Percentiles rank a stretch among this genome's conserved stretches.
phyloP scores from a whole-genome alignment of 2,113 vertebrate genomes.

The Cynoglossus semilaevis region DNA sequence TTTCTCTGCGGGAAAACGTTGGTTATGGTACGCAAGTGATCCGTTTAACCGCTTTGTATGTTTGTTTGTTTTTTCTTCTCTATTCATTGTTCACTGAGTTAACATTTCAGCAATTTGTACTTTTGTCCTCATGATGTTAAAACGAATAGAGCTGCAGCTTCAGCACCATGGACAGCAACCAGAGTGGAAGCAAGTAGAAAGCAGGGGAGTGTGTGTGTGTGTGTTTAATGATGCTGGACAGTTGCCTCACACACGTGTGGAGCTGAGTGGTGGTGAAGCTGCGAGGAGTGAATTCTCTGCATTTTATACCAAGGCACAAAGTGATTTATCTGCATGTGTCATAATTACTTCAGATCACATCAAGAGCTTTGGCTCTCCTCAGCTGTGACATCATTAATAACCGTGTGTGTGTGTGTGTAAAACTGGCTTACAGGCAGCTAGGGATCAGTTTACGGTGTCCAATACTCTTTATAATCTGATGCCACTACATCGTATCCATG shows the following conservation, averaged over 20 bases:
- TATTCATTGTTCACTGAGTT: too few relatives aligned
- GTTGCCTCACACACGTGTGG: background rate
- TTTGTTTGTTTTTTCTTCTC: background rate
- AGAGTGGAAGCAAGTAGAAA: background rate
- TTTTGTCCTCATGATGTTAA: too few relatives aligned
- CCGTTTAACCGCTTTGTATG: background rate
- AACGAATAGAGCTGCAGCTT: background rate
- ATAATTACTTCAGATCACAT: slow-evolving; percentile 10
- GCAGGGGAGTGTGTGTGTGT: background rate
- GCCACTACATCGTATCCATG: background rate
- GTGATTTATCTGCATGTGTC: slow-evolving; percentile 1
- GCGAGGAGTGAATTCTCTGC: background rate
- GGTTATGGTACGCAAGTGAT: background rate
- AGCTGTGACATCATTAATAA: slow-evolving; percentile 15
- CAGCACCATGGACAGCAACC: background rate
- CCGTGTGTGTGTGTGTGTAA: background rate
- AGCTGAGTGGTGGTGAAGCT: background rate
- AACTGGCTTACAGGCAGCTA: slow-evolving; percentile 1
- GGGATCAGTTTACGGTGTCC: background rate
- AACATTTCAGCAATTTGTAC: too few relatives aligned
- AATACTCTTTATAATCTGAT: slow-evolving; percentile 7
- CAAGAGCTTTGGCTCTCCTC: background rate
- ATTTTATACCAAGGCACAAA: slow-evolving; percentile 2
- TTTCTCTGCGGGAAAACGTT: background rate
- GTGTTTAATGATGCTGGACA: background rate